phyloP scores from a whole-genome alignment of 2,888 invertebrate genomes.

The Leptinotarsa rubiginosa region DNA sequence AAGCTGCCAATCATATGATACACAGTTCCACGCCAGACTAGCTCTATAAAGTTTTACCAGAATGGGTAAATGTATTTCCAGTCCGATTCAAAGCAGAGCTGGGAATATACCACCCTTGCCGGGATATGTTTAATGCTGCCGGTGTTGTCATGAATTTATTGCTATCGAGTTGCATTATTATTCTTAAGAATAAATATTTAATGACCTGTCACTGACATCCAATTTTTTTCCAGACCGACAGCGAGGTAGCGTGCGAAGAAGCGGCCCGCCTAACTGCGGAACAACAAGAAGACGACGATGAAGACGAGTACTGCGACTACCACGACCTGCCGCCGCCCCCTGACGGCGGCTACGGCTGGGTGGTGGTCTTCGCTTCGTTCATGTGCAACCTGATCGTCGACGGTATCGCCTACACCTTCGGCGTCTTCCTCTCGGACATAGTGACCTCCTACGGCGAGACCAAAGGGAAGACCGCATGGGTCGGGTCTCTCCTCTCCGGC shows the following conservation, averaged over 20 bases:
- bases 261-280: slow-evolving; percentile 80
- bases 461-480: slow-evolving; percentile 92
- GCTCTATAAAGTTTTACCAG: too few relatives aligned
- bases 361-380: slow-evolving; percentile 95
- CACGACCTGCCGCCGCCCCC: slow-evolving; percentile 87
- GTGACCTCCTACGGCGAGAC: slow-evolving; percentile 86
- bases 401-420: slow-evolving; percentile 98
- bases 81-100: too few relatives aligned
- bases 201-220: not conserved
- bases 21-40: too few relatives aligned
- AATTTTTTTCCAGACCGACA: slow-evolving; percentile 78
- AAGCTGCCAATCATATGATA: too few relatives aligned
- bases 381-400: slow-evolving; percentile 98
- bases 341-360: slow-evolving; percentile 93
- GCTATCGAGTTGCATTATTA: not conserved
- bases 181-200: not conserved
- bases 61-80: too few relatives aligned
- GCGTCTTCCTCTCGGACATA: slow-evolving; percentile 88
- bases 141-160: not conserved
- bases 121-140: not conserved
- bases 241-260: slow-evolving; percentile 88
- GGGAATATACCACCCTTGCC: too few relatives aligned
- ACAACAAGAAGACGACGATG: slow-evolving; percentile 72
- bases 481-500: slow-evolving; percentile 94
- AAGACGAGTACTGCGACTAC: slow-evolving; percentile 76